Base-by-base conservation (phyloP, 2,797 vertebrate species). In the Anomalospiza imberbis region DNA sequence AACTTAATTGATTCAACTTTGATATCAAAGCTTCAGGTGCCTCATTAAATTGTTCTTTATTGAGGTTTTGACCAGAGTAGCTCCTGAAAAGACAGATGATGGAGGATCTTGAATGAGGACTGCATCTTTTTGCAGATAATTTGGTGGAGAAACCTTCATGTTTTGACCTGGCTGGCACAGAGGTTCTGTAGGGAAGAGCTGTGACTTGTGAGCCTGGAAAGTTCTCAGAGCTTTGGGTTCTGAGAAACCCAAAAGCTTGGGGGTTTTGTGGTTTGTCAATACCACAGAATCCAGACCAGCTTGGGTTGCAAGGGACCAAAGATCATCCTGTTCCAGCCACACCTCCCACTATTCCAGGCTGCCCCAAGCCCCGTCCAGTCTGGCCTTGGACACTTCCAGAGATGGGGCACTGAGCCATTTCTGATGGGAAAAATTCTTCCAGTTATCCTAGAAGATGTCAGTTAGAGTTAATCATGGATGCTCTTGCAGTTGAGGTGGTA, bases 281-380 rank as follows among this genome's bases (percentile, higher is more conserved):
- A 2, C 16, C 18, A 22, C 74, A 50, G 67, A 51, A 65, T 65
- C 32, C 36, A 28, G 15, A 5, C 16, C 54, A 34, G 28, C n/a
- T 14, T 65, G 75, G 58, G 10, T 19, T 15, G 26, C 58, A 17
- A 57, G 18, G 74, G 22, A 45, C 17, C 45, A 26, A 40, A 53
- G 25, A 58, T 45, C 29, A 6, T 19, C 60, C 38, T 12, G 32
- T 29, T 38, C n/a, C 67, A 44, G 24, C 51, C 44, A 57, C 66
- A 44, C 36, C 13, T 71, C 19, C 51, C 58, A 24, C 28, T 5
- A 0, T 13, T 32, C 44, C 75, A 57, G 74, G 10, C 0, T 63
- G 32, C 34, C 38, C 48, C 83, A 40, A 17, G 3, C 19, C n/a
- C 54, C 1, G 0, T 31, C 73, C 74, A 31, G 0, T 21, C 57